Evolutionary conservation across 2,888 invertebrate genomes (phyloP), one percentile per base, ranked within the genome.

Genomic region (Coremacera marginata): DNA sequence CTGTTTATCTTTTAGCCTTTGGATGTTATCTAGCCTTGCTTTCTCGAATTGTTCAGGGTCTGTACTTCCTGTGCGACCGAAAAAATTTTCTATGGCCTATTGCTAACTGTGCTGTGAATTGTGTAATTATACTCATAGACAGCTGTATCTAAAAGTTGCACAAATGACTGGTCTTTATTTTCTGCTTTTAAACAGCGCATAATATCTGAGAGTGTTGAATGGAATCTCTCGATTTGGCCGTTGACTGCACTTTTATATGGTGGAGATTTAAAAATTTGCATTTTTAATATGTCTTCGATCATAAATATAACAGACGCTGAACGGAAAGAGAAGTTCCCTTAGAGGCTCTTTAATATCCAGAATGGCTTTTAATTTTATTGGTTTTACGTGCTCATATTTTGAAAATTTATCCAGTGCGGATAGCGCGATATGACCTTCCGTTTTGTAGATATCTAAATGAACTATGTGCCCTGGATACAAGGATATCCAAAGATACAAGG

Each of bases 181-280:
- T 74, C 44, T 2, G 60, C 14, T 62, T 60, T 63, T 16, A 76
- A 27, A 51, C 77, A 79, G 19, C 79, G 62, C 67, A 78, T 76
- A 16, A 81, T 80, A 76, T 81, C 80, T 2, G 80, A 68, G n/a
- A 82, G 60, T 1, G 80, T 81, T 9, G 79, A 81, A 73, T 81
- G 80, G n/a, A n/a, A n/a, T n/a, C n/a, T n/a, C n/a, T n/a, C n/a
- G n/a, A n/a, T n/a, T n/a, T n/a, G n/a, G n/a, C 78, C 77, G 60
- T 79, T 79, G 9, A 67, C 72, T 14, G 77, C 57, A 62, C 76
- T 78, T 1, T 57, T 37, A 31, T 82, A 80, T 11, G 80, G 81
- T 37, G 80, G 77, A 9, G 72, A 80, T 74, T 49, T 79, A 25
- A 62, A 78, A 8, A 81, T 74, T 65, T 72, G 52, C 37, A 75